These are phyloP conservation scores for Lithophane ornitopus DNA, from an alignment of 2,888 invertebrate species.

Conservation along the genomic window DNA sequence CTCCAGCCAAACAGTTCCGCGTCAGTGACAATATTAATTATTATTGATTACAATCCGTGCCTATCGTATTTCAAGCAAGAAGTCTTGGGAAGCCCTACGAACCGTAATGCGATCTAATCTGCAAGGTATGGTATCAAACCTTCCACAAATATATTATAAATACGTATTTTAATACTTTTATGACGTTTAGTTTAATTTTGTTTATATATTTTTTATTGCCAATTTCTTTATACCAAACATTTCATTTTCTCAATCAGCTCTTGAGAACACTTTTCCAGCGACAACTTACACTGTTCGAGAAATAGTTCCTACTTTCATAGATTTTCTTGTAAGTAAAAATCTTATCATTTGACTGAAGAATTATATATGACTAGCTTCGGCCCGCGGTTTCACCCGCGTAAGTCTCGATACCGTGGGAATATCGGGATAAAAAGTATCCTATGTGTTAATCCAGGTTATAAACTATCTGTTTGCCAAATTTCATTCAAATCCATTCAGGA, in stretches of 20 bases:
- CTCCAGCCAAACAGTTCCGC: slow-evolving; percentile 17
- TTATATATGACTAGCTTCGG: too few species aligned
- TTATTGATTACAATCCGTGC: slow-evolving; percentile 64
- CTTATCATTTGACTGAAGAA: neutral
- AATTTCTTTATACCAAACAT: neutral
- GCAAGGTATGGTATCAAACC: slow-evolving; percentile 68
- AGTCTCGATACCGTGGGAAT: too few species aligned
- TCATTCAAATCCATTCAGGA: too few species aligned
- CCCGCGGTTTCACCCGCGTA: too few species aligned
- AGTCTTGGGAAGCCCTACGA: slow-evolving; percentile 81
- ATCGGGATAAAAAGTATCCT: too few species aligned
- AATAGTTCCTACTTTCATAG: neutral
- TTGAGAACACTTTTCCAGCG: neutral
- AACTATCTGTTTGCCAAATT: too few species aligned
- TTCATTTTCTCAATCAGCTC: neutral
- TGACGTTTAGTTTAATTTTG: neutral
- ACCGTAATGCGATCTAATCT: slow-evolving; percentile 80
- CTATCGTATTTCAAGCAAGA: slow-evolving; percentile 76
- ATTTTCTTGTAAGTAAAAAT: neutral
- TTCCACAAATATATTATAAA: slow-evolving; percentile 39
- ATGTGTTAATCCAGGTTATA: too few species aligned
- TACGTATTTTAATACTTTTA: slow-evolving; percentile 7
- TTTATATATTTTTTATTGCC: neutral
- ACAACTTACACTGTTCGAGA: neutral
- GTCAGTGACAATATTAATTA: slow-evolving; percentile 48